phyloP scores from a whole-genome alignment of 37 sponge, comb jelly and placozoan species.

The Bolinopsis microptera region DNA sequence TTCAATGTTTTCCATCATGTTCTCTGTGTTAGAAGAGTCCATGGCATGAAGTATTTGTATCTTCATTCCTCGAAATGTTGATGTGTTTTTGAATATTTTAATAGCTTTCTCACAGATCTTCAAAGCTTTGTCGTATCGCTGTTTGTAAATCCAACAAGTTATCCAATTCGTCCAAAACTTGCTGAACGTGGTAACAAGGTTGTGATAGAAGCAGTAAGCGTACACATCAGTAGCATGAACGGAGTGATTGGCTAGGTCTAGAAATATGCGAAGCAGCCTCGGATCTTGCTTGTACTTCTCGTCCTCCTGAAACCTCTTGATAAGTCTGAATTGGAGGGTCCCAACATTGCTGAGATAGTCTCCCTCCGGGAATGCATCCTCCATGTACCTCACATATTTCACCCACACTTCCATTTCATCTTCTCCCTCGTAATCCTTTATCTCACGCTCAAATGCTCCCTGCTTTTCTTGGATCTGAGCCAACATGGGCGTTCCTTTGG shows the following conservation, averaged over 20 bases:
- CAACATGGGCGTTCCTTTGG: constrained; percentile 20
- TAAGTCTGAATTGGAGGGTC: neutral
- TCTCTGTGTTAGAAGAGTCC: neutral
- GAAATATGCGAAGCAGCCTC: constrained; percentile 28
- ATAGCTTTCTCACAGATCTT: constrained; percentile 40
- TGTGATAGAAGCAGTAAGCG: constrained; percentile 26
- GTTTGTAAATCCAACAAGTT: neutral
- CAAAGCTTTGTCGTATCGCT: constrained; percentile 12
- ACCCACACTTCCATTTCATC: constrained; percentile 66
- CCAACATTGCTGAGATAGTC: constrained; percentile 51
- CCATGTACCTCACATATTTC: constrained; percentile 40
- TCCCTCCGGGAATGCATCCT: constrained; percentile 47
- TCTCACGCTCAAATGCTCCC: constrained; percentile 27
- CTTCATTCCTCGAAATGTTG: neutral
- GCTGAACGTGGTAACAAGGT: neutral
- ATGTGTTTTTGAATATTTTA: neutral
- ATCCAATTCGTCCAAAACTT: constrained; percentile 53
- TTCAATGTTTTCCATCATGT: neutral
- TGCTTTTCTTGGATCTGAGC: constrained; percentile 40
- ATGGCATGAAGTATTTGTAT: neutral
- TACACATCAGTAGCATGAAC: constrained; percentile 31
- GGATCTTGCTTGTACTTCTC: constrained; percentile 33
- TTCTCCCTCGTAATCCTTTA: constrained; percentile 5
- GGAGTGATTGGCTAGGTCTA: neutral
- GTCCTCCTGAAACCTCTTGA: constrained; percentile 39